Evolutionary conservation across 2,888 invertebrate genomes (phyloP), one percentile per base, ranked within the genome.

Genomic region (Entomobrya proxima): DNA sequence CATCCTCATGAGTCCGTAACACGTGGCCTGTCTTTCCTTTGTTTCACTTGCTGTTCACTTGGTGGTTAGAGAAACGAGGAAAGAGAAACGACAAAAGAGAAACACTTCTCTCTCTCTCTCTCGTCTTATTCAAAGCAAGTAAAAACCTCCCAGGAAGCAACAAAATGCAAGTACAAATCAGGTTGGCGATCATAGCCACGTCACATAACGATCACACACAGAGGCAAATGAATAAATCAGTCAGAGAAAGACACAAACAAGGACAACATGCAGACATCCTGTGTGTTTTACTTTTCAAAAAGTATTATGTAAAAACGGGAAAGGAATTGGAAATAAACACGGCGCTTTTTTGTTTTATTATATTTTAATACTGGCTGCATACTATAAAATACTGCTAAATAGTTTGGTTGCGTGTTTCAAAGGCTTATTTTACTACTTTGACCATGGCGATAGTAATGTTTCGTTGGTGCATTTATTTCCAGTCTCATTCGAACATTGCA

Each of bases 221-320:
- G 50, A 30, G 50, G 24, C 32, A 52, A 79, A 79, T 67, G 52
- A 79, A 79, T 79, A 79, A 79, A 79, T 79, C 79, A 79, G 79
- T 79, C 79, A 79, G 9, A 35, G 21, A 52, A 30, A 67, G 79
- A 79, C 79, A 79, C 67, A 69, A 67, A 79, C 79, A 78, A 78
- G 64, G 78, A 67, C 78, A 79, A 52, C 79, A 67, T 79, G 79
- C 52, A 67, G 50, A 27, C 67, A 77, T 67, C 32, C 64, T 61
- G n/a, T 78, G 64, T 64, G 47, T 32, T 77, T 30, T 24, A 35
- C 21, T 55, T 76, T 55, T 75, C 15, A 75, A 55, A 52, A 32
- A 18, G 9, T 13, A 37, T 6, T 11, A 35, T 18, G 21, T 52
- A 75, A 75, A 75, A 50, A 32, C 24, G 55, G 37, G n/a, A 76